phyloP scores from a whole-genome alignment of 2,797 vertebrate species.

The Poecilia velifera region DNA sequence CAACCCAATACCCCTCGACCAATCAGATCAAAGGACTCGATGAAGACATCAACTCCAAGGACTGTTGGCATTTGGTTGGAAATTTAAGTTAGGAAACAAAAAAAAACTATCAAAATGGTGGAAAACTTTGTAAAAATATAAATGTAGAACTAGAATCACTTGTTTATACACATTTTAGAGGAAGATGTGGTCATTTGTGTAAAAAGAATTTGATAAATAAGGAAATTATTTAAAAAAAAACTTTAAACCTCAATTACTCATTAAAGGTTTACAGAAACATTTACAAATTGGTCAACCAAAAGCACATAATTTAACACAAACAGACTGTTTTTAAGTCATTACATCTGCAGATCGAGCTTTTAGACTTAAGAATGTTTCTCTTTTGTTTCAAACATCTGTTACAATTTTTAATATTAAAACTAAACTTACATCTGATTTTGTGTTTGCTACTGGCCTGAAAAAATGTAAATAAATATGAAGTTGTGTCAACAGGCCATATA shows the following conservation, averaged over 20 bases:
- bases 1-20: constrained; percentile 58
- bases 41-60: not conserved
- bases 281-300: too few relatives aligned
- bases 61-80: constrained; percentile 5
- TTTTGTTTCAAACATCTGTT: not conserved
- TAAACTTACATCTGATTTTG: not conserved
- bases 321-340: too few relatives aligned
- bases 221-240: not conserved
- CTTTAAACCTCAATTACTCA: too few relatives aligned
- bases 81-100: not conserved
- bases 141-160: not conserved
- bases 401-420: not conserved
- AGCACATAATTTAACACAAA: too few relatives aligned
- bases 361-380: too few relatives aligned
- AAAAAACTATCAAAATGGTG: not conserved
- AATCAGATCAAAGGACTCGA: constrained; percentile 60
- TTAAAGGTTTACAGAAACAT: too few relatives aligned
- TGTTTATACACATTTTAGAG: not conserved
- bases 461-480: not conserved
- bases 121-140: not conserved
- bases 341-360: too few relatives aligned
- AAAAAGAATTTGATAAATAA: not conserved
- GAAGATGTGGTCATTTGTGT: not conserved
- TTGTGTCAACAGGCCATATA: not conserved
- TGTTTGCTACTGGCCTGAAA: not conserved